Evolutionary conservation across 2,888 invertebrate species (phyloP).

Genomic region (Acheta domesticus): DNA sequence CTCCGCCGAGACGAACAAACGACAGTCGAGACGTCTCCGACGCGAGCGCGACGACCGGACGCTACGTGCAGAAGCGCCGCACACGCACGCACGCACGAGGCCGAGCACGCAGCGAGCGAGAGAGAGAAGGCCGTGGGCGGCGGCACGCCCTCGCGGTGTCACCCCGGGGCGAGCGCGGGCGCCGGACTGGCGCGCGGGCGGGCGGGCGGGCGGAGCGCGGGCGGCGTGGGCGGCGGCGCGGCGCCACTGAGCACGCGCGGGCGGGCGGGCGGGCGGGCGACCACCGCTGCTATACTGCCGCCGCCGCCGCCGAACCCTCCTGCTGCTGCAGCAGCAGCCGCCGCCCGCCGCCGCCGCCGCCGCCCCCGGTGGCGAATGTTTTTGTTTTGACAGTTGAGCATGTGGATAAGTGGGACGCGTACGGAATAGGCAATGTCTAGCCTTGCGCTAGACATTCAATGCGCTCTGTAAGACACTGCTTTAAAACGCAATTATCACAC

Average conservation of each 20-base stretch:
- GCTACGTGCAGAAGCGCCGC: neutral
- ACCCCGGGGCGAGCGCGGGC: neutral
- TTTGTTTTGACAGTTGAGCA: no score
- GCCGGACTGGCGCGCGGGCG: neutral
- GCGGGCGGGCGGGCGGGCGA: neutral
- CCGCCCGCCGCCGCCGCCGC: neutral
- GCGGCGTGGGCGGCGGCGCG: neutral
- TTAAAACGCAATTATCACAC: no score
- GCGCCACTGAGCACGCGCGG: conserved; percentile 5
- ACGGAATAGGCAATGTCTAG: no score
- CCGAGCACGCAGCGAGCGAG: neutral
- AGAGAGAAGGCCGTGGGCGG: neutral
- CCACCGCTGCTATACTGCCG: neutral
- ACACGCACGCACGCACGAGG: neutral
- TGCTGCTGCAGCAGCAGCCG: neutral
- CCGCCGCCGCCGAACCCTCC: neutral
- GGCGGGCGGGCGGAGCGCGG: neutral
- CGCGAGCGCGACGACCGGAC: no score
- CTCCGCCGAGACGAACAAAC: no score
- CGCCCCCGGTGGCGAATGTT: no score
- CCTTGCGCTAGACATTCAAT: no score
- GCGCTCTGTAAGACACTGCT: no score
- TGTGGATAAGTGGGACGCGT: no score
- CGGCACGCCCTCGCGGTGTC: neutral
- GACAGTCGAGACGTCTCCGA: no score